Conservation (phyloP, 2,113 vertebrate genomes). For the Epinephelus moara region DNA sequence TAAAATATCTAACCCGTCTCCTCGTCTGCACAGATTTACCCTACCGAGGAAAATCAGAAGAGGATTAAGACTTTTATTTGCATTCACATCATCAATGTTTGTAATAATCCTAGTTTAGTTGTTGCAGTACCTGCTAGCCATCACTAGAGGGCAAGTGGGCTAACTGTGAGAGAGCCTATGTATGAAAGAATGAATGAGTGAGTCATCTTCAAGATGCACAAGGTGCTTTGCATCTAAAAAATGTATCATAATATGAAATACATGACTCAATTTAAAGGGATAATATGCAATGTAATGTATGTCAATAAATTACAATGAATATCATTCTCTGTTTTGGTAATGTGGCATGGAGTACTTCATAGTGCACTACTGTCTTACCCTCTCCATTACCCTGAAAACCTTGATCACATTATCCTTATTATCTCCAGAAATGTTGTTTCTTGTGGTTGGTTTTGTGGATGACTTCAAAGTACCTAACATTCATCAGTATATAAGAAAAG, state of each 20-base stretch:
- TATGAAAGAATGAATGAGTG: neutral
- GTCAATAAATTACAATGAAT: neutral
- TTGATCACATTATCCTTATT: neutral
- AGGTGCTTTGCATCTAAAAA: neutral
- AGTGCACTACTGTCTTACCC: neutral
- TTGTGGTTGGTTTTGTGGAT: neutral
- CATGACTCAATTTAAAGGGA: constrained; percentile 3
- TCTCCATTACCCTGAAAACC: constrained; percentile 11
- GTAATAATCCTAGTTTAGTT: neutral
- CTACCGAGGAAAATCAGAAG: neutral
- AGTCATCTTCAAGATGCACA: neutral
- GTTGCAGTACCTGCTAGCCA: neutral
- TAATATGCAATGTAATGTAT: neutral
- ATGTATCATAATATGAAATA: constrained; percentile 7
- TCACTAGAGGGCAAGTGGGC: constrained; percentile 24
- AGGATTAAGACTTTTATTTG: neutral
- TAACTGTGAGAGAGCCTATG: neutral
- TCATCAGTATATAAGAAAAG: constrained; percentile 9
- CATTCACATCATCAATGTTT: neutral
- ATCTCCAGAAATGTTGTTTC: neutral
- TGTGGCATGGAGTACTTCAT: neutral
- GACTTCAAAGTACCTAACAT: constrained; percentile 30
- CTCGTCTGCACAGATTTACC: neutral
- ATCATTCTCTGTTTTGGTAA: neutral
- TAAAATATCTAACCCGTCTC: neutral